A percentile compares a stretch with the other conserved stretches of the same genome.
Evolutionary conservation across 2,113 vertebrate genomes (phyloP).

Genomic region (Mormyrus lacerda): DNA sequence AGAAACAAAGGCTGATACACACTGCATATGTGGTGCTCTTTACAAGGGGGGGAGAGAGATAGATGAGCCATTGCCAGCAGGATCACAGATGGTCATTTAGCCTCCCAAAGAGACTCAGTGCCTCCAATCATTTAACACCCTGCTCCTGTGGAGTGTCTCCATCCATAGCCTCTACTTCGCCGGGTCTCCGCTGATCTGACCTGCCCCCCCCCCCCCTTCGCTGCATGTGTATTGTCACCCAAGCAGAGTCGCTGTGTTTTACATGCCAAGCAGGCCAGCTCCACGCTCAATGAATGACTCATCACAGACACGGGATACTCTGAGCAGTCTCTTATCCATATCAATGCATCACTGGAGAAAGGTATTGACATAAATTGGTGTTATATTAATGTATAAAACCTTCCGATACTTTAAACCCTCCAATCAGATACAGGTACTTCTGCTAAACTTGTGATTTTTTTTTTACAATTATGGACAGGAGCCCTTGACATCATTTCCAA

Average conservation of each 20-base stretch:
- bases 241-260: constrained; percentile 29
- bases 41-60: constrained; percentile 16
- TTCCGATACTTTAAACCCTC: neutral
- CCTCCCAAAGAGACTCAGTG: constrained; percentile 52
- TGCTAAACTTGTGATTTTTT: neutral
- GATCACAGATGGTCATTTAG: constrained; percentile 71
- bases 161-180: constrained; percentile 30
- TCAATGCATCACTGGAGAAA: neutral
- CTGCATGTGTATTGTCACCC: constrained; percentile 39
- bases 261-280: constrained; percentile 30
- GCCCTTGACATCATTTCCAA: neutral
- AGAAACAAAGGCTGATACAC: constrained; percentile 5
- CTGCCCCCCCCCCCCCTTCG: constrained; percentile 16
- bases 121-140: constrained; percentile 54
- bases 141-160: constrained; percentile 40
- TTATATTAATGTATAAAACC: neutral
- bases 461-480: neutral
- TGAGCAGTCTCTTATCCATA: neutral
- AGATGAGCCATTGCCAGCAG: constrained; percentile 37
- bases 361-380: neutral
- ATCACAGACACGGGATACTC: neutral
- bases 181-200: constrained; percentile 23
- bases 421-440: neutral
- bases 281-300: constrained; percentile 14
- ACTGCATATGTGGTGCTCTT: neutral